Evolutionary conservation across 2,888 invertebrate genomes (phyloP).

Genomic region (Tethea ocularis): DNA sequence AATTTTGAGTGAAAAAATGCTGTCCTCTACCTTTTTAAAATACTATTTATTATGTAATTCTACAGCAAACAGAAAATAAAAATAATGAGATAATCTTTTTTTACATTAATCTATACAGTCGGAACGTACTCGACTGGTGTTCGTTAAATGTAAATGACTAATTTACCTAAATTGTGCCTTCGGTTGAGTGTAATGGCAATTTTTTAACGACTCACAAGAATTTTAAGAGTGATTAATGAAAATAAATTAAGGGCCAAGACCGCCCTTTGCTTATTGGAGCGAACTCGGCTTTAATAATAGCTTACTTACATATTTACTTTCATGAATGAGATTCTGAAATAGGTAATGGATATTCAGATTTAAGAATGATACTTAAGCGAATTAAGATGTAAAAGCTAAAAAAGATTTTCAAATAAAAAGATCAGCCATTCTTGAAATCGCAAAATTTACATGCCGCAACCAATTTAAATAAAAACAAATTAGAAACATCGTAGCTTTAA

Average conservation of each 20-base stretch:
- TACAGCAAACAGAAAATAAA: too few species aligned
- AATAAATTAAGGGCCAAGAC: constrained; percentile 15
- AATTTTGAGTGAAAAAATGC: too few species aligned
- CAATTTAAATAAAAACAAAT: not conserved
- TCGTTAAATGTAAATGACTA: constrained; percentile 8
- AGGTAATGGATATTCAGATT: too few species aligned
- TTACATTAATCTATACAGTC: not conserved
- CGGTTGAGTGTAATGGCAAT: constrained; percentile 2
- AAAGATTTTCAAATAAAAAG: not conserved
- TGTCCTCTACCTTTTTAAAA: too few species aligned
- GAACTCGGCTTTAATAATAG: not conserved
- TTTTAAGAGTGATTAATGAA: constrained; percentile 18
- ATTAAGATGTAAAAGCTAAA: too few species aligned
- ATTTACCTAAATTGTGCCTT: constrained; percentile 13
- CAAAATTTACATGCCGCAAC: not conserved
- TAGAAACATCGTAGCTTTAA: not conserved
- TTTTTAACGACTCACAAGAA: constrained; percentile 16
- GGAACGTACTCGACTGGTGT: not conserved
- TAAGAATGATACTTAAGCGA: too few species aligned
- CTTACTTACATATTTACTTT: not conserved
- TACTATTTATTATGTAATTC: too few species aligned
- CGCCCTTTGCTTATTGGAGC: not conserved
- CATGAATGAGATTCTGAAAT: not conserved
- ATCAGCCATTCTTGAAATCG: not conserved
- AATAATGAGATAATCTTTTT: not conserved